Base-by-base conservation (phyloP, 2,797 vertebrate genomes). In the Geotrypetes seraphini region DNA sequence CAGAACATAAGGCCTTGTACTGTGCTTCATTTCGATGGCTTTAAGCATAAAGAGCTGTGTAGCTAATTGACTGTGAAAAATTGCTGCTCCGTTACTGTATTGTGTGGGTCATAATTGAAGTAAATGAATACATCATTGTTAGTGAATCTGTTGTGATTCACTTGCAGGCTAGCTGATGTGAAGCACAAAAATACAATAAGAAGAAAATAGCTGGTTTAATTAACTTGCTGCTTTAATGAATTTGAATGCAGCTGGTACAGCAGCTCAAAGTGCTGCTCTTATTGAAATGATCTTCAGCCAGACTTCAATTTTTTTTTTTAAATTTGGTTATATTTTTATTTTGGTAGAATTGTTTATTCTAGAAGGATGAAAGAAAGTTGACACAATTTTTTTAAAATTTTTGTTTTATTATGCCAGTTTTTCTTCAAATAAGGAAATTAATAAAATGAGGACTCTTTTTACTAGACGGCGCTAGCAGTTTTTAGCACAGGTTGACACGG, bases 1-100 rank as follows among this genome's bases (percentile, higher is more conserved):
- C 80, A 76, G 79, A 86, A 84, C 89, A 84, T 83, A 79, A 83
- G 89, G 84, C 86, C 84, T 76, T 75, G 78, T 76, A 71, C 80
- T 84, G 79, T 73, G 67, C 79, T 86, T 88, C 92, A 93, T 91
- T 91, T 90, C 83, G 84, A 89, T 84, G 84, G 85, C 84, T 90
- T 86, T 88, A 86, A 87, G 85, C 85, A 85, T 75, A 80, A 83
- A 86, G 84, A 78, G 64, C 71, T 68, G 72, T 79, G 75, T 68
- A 69, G 74, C 89, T 96, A 97, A 97, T 97, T 96, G 92, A 86
- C 83, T 85, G 66, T 81, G 76, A 81, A 81, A 84, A 85, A 84
- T 84, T 84, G 87, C 89, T 83, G 88, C 91, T 97, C 88, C 89
- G 87, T 90, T 91, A 85, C 61, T 89, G 86, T 89, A 91, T 94